Base-by-base conservation (phyloP, 2,888 invertebrate species). In the Malachius bipustulatus region DNA sequence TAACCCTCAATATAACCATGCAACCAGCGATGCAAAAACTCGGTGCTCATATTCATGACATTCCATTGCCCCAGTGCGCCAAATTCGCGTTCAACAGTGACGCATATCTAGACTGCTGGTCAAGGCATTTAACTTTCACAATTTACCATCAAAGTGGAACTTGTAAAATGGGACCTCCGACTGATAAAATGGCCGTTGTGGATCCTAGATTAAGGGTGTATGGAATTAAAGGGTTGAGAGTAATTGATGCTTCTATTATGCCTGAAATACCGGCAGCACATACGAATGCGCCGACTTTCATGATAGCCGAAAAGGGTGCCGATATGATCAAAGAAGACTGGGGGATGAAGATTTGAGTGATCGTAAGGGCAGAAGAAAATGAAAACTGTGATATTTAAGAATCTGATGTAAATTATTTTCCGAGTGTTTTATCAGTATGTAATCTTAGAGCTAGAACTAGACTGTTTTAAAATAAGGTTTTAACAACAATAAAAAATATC, bases 241-340 rank as follows among this genome's bases (percentile, higher is more conserved):
- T 85, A 0, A 75, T 82, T 37, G 84, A 85, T 53, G 82, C 82
- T 1, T 82, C 82, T 43, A 70, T 85, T 27, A 85, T 85, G 71
- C 85, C 85, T 1, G 72, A 73, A 55, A 75, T 85, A 28, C 73
- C 77, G 1, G 75, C 82, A 1, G 78, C 77, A 13, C 83, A 84
- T 53, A 83, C 83, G 1, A 83, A 83, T 48, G 77, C 81, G 1
- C 80, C 84, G 0, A 70, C 70, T 1, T 81, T 73, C 42, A 83
- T 85, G 84, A 82, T 85, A 47, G 84, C 82, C 2, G 85, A 85
- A 56, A 84, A 82, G 55, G 80, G 73, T 4, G 66, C 77, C 0
- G 80, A 82, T 51, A 66, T 80, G 64, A 77, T 81, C 29, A 78
- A 77, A 57, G 55, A 73, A 49, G 63, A 63, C 42, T 67, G 66